These are phyloP conservation scores for Brachylomia viminalis DNA, from an alignment of 2,888 invertebrate species.

Conservation along the genomic window DNA sequence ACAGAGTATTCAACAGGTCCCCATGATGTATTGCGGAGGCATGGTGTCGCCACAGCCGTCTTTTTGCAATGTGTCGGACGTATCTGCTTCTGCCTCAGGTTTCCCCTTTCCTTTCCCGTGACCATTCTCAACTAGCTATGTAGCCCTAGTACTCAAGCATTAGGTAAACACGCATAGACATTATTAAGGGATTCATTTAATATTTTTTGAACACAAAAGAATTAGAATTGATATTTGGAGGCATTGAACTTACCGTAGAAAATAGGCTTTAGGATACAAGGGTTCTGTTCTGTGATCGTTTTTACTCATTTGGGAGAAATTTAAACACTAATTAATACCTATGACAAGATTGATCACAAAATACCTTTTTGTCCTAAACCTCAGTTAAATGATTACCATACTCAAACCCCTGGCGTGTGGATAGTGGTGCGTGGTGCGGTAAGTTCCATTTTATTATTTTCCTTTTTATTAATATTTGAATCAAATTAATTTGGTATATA, in stretches of 20 bases:
- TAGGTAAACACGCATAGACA: slow-evolving; percentile 19
- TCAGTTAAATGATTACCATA: slow-evolving; percentile 46
- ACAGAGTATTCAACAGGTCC: slow-evolving; percentile 77
- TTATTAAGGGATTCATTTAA: slow-evolving; percentile 23
- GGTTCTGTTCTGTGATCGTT: slow-evolving; percentile 48
- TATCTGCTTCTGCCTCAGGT: slow-evolving; percentile 87
- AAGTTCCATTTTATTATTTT: slow-evolving; percentile 79
- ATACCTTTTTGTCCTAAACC: slow-evolving; percentile 53
- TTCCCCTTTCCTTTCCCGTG: slow-evolving; percentile 51
- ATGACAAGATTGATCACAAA: slow-evolving; percentile 29
- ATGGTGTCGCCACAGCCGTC: slow-evolving; percentile 88
- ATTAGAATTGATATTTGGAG: slow-evolving; percentile 69
- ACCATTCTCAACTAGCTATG: slow-evolving; percentile 41
- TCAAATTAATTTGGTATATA: slow-evolving; percentile 55
- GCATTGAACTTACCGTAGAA: slow-evolving; percentile 59
- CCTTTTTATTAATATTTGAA: slow-evolving; percentile 26
- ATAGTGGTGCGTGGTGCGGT: slow-evolving; percentile 88
- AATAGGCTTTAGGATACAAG: slow-evolving; percentile 47
- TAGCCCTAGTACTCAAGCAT: slow-evolving; percentile 51
- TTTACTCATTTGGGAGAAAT: neutral
- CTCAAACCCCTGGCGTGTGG: slow-evolving; percentile 69
- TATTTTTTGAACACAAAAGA: slow-evolving; percentile 30
- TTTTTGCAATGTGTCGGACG: slow-evolving; percentile 87
- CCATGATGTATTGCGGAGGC: slow-evolving; percentile 87
- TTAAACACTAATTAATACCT: neutral